Conservation (phyloP, 2,797 vertebrate genomes). For the Momotus momota region DNA sequence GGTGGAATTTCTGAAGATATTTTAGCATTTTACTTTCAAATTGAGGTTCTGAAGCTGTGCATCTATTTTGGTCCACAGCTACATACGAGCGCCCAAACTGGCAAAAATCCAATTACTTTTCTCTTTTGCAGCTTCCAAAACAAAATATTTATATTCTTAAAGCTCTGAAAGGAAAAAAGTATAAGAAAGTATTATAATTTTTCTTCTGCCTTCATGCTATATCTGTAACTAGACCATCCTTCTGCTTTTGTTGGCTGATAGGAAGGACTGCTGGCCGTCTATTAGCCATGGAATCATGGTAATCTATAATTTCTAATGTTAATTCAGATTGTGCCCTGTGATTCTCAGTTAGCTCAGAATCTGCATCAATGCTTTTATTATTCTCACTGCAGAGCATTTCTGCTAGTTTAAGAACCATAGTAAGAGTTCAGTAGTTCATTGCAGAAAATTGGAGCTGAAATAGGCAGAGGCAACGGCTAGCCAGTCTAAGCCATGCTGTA, state of each 20-base stretch:
- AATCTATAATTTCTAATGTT: background rate
- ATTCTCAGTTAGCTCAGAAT: background rate
- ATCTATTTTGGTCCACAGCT: rapidly evolving
- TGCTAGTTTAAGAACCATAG: background rate
- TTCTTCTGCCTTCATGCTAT: background rate
- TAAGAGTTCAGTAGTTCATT: background rate
- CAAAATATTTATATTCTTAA: background rate
- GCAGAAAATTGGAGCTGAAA: background rate
- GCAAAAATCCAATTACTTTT: background rate
- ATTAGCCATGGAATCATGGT: background rate
- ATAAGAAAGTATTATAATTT: background rate
- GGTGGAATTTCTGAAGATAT: background rate
- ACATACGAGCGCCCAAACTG: background rate
- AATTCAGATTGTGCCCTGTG: background rate
- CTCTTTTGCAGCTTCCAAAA: background rate
- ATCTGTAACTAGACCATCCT: background rate
- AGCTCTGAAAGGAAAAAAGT: background rate
- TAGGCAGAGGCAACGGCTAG: background rate
- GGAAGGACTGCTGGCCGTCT: background rate
- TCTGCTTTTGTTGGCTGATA: background rate
- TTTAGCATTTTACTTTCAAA: background rate
- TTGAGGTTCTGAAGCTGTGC: background rate
- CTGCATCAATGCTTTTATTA: background rate
- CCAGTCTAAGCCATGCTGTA: background rate
- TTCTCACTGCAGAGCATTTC: background rate